A percentile compares a stretch with the other conserved stretches of the same genome.
Conservation (phyloP, 2,797 vertebrate species). For the Epinephelus awoara region DNA sequence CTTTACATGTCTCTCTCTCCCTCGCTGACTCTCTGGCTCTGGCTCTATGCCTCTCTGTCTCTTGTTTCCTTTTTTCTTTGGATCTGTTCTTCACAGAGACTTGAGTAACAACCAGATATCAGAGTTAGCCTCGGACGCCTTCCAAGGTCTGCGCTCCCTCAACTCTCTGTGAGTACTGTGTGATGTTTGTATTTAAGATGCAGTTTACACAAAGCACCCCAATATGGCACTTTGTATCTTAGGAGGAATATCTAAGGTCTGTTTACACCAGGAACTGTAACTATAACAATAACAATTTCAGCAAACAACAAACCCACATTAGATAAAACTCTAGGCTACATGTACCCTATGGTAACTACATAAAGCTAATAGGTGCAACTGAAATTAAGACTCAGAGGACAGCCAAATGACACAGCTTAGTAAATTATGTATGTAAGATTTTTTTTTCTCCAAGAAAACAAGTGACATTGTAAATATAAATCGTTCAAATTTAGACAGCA, state of each 20-base stretch:
- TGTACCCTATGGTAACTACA: too few relatives aligned
- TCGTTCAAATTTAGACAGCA: too few relatives aligned
- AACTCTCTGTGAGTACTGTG: constrained; percentile 92
- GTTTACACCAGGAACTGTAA: too few relatives aligned
- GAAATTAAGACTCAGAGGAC: too few relatives aligned
- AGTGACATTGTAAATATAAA: too few relatives aligned
- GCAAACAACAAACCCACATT: too few relatives aligned
- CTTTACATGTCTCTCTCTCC: constrained; percentile 17
- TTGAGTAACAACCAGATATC: constrained; percentile 99
- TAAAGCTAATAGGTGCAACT: too few relatives aligned
- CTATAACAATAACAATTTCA: too few relatives aligned
- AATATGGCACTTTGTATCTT: not conserved
- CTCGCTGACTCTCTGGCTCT: constrained; percentile 10
- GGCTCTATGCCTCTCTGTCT: not conserved
- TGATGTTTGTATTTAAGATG: constrained; percentile 26
- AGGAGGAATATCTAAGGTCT: not conserved
- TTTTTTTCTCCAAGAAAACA: too few relatives aligned
- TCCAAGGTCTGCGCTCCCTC: constrained; percentile 96
- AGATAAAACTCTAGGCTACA: too few relatives aligned
- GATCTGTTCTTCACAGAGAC: constrained; percentile 85
- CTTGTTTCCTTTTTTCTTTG: constrained; percentile 18
- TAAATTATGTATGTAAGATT: too few relatives aligned
- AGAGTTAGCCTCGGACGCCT: constrained; percentile 94
- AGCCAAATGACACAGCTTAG: too few relatives aligned
- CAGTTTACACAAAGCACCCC: constrained; percentile 7